A percentile compares a stretch with the other conserved stretches of the same genome.
phyloP scores from a whole-genome alignment of 2,888 invertebrate genomes.

The Meteorus cinctellus region DNA sequence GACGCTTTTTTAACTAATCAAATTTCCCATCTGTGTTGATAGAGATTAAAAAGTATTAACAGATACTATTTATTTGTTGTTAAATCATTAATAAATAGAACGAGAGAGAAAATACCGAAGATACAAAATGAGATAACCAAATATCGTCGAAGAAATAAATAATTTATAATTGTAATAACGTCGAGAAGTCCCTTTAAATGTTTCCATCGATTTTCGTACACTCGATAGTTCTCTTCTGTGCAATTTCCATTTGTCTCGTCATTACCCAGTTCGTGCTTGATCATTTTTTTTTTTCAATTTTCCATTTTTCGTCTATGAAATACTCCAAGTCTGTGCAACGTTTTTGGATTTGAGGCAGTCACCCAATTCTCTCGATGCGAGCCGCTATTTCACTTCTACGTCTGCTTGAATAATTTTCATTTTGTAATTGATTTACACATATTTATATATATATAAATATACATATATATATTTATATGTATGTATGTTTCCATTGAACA shows the following conservation, averaged over 20 bases:
- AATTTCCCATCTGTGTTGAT: conserved; percentile 68
- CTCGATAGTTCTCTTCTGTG: too few relatives aligned
- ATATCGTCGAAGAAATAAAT: conserved; percentile 66
- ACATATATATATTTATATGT: conserved; percentile 9
- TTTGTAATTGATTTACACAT: conserved; percentile 65
- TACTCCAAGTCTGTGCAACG: conserved; percentile 41
- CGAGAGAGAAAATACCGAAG: conserved; percentile 54
- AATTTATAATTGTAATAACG: conserved; percentile 67
- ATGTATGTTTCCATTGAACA: conserved; percentile 4
- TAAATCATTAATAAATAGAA: conserved; percentile 67
- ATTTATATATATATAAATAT: conserved; percentile 37
- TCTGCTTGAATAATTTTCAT: conserved; percentile 67
- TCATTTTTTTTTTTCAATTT: conserved; percentile 29
- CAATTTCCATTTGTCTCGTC: too few relatives aligned
- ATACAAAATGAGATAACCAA: conserved; percentile 46
- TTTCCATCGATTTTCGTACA: conserved; percentile 43
- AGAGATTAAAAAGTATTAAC: conserved; percentile 67
- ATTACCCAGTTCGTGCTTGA: neutral
- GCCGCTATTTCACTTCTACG: conserved; percentile 29
- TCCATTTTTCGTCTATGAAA: conserved; percentile 65
- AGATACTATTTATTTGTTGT: conserved; percentile 72
- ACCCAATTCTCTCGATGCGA: conserved; percentile 21
- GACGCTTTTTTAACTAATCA: conserved; percentile 53
- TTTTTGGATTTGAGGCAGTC: conserved; percentile 36
- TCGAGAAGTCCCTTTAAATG: conserved; percentile 66